Base-by-base conservation (phyloP, 2,113 vertebrate species). In the Eira barbara region DNA sequence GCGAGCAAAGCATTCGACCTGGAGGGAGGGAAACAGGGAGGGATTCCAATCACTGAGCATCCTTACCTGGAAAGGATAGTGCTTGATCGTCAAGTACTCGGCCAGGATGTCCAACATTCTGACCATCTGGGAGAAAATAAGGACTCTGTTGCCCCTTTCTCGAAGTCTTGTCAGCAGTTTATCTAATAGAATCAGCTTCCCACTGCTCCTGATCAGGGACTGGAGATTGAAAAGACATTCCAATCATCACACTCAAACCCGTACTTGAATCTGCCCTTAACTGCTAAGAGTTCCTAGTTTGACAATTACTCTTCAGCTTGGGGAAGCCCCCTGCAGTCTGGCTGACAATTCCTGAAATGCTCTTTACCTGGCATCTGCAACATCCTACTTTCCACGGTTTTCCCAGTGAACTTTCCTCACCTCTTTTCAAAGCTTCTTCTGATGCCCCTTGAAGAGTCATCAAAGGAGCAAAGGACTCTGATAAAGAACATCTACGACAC, bases 51-150 rank as follows among this genome's bases (percentile, higher is more conserved):
- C 11, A 47, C 78, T 31, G 23, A 59, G 21, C 8, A 20, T 71
- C 71, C 98, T 97, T 97, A 99, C 99, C 99, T 99, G 99, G 98
- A 99, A 99, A 6, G 99, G 99, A 93, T 99, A 99, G 98, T 99
- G 99, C 89, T 99, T 99, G 97, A 99, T 99, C 94, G 99, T 96
- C 96, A 99, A 97, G 98, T 99, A 99, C 95, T 99, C 99, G 0
- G 99, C 99, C 98, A 99, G 98, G 98, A 99, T 99, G 98, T 99
- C 99, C 99, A 99, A 97, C 99, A 99, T 99, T 97, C 99, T 99
- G 98, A 99, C 99, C 99, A 99, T 99, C 99, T 99, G 99, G 76
- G 99, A 99, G 98, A 99, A 99, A 98, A 99, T 99, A 15, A 99
- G 99, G 87, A 99, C 99, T 45, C 99, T 98, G 98, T 99, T 99